A percentile compares a stretch with the other conserved stretches of the same genome.
These are phyloP conservation scores for Oxygymnocypris stewartii DNA, from an alignment of 2,113 vertebrate genomes.

Conservation along the genomic window DNA sequence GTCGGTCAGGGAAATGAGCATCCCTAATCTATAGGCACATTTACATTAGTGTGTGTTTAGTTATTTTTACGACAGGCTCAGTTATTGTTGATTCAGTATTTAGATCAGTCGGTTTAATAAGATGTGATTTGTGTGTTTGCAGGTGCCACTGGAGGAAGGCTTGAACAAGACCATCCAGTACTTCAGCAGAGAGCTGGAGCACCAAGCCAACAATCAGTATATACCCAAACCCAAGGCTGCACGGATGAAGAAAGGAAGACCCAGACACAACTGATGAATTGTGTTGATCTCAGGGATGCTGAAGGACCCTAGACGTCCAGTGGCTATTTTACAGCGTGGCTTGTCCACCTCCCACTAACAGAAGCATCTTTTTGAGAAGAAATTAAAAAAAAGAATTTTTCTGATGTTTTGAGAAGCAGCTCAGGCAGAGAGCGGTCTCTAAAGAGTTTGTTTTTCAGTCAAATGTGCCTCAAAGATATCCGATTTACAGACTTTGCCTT, in stretches of 20 bases:
- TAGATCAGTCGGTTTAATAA: neutral
- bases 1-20: too few relatives aligned
- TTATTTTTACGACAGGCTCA: neutral
- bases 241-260: conserved; percentile 94
- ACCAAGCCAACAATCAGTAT: conserved; percentile 98
- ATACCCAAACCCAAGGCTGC: conserved; percentile 98
- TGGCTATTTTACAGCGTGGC: conserved; percentile 40
- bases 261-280: conserved; percentile 81
- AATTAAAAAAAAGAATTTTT: conserved; percentile 5
- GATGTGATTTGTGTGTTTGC: conserved; percentile 38
- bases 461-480: conserved; percentile 74
- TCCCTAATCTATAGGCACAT: too few relatives aligned
- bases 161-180: conserved; percentile 99
- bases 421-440: conserved; percentile 68
- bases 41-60: neutral
- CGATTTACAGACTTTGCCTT: conserved; percentile 80
- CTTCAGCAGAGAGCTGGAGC: conserved; percentile 94
- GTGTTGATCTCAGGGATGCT: conserved; percentile 58
- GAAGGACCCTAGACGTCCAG: conserved; percentile 45
- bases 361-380: neutral
- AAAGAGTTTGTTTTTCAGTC: conserved; percentile 79
- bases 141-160: conserved; percentile 97
- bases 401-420: conserved; percentile 64
- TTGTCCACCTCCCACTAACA: neutral
- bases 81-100: neutral